phyloP scores from a whole-genome alignment of 2,797 vertebrate species.

The Syngnathus acus region DNA sequence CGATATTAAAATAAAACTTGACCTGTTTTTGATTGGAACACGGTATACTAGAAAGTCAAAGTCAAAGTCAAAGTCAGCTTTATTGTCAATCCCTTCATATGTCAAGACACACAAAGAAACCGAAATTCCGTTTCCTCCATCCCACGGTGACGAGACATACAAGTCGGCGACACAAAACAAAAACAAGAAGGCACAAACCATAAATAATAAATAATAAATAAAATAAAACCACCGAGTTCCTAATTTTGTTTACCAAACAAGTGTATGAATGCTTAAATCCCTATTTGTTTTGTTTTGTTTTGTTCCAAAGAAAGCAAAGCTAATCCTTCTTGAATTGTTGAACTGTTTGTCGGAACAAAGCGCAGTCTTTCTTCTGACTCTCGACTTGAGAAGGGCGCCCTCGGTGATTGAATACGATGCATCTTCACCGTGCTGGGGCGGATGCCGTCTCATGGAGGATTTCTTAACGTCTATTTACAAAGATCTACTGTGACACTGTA shows the following conservation, averaged over 20 bases:
- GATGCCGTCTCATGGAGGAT: slow-evolving; percentile 32
- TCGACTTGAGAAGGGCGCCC: slow-evolving; percentile 16
- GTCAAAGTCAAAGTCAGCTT: too few species aligned
- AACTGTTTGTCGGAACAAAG: background rate
- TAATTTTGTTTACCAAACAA: background rate
- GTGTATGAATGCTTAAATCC: background rate
- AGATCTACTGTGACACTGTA: slow-evolving; percentile 42
- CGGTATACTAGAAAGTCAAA: too few species aligned
- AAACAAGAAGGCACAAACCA: too few species aligned
- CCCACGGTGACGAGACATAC: too few species aligned
- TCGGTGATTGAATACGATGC: slow-evolving; percentile 25
- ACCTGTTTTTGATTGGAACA: too few species aligned
- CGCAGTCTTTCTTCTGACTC: slow-evolving; percentile 31
- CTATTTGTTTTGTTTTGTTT: background rate
- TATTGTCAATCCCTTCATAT: too few species aligned
- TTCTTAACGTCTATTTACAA: slow-evolving; percentile 43
- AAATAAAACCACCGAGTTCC: background rate
- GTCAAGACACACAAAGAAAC: too few species aligned
- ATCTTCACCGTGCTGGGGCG: slow-evolving; percentile 16
- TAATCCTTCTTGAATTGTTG: background rate
- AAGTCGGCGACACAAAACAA: too few species aligned
- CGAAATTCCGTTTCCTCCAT: too few species aligned
- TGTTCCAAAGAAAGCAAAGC: background rate
- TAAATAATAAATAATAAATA: too few species aligned
- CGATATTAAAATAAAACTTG: too few species aligned